A percentile compares a stretch with the other conserved stretches of the same genome.
Evolutionary conservation across 2,797 vertebrate species (phyloP).

Genomic region (Gadopsis bispinosus): DNA sequence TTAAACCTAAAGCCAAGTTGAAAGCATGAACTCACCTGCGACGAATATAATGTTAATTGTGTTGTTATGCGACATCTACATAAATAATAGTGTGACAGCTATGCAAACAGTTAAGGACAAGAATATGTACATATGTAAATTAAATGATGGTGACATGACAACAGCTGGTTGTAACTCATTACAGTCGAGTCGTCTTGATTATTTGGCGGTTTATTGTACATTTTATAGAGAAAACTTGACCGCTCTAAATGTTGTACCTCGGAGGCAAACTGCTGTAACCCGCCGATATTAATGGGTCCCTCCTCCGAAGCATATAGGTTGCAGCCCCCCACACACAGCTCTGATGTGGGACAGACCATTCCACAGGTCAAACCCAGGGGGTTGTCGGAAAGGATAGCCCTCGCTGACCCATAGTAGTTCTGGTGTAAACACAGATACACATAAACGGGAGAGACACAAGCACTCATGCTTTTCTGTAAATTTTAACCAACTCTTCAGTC

Average conservation of each 20-base stretch:
- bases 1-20: too few relatives aligned
- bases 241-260: constrained; percentile 84
- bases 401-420: constrained; percentile 92
- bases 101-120: neutral
- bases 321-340: constrained; percentile 96
- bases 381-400: constrained; percentile 95
- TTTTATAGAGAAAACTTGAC: neutral
- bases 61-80: neutral
- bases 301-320: constrained; percentile 94
- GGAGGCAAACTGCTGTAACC: constrained; percentile 94
- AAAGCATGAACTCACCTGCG: too few relatives aligned
- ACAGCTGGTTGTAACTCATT: neutral
- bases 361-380: constrained; percentile 95
- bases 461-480: neutral
- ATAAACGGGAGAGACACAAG: neutral
- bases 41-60: neutral
- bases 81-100: neutral
- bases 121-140: neutral
- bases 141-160: neutral
- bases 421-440: constrained; percentile 38
- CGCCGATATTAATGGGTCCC: constrained; percentile 96
- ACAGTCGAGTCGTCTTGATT: neutral
- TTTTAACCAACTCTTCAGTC: neutral
- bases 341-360: constrained; percentile 96
- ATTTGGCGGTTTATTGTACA: neutral